Evolutionary conservation across 2,888 invertebrate genomes (phyloP).

Genomic region (Venusia cambrica): DNA sequence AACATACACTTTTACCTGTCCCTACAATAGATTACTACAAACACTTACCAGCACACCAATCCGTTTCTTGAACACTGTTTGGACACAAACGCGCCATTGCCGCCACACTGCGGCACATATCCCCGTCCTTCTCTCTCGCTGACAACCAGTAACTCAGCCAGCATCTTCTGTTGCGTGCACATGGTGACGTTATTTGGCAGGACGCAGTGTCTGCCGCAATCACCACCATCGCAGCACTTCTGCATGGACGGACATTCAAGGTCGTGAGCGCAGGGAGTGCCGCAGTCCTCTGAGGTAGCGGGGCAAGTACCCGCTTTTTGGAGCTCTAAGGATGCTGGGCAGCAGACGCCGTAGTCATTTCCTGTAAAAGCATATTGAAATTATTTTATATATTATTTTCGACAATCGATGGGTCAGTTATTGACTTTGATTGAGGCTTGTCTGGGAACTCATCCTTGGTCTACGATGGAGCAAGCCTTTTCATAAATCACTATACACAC

Average conservation of each 20-base stretch:
- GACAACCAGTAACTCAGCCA: constrained; percentile 88
- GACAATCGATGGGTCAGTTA: too few relatives aligned
- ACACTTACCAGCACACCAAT: constrained; percentile 87
- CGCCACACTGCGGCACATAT: constrained; percentile 90
- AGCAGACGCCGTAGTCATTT: constrained; percentile 94
- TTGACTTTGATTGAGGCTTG: too few relatives aligned
- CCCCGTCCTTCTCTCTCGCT: constrained; percentile 91
- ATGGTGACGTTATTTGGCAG: constrained; percentile 88
- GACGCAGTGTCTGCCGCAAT: constrained; percentile 87
- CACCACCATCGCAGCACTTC: constrained; percentile 89
- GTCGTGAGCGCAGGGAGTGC: constrained; percentile 87
- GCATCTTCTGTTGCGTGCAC: constrained; percentile 88
- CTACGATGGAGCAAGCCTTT: too few relatives aligned
- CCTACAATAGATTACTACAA: too few relatives aligned
- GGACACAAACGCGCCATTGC: constrained; percentile 86
- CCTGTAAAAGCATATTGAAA: too few relatives aligned
- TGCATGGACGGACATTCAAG: constrained; percentile 90
- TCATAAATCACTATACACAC: too few relatives aligned
- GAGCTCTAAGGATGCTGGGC: constrained; percentile 88
- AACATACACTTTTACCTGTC: too few relatives aligned
- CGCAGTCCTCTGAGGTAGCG: constrained; percentile 76
- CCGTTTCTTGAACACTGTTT: constrained; percentile 92
- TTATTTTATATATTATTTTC: too few relatives aligned
- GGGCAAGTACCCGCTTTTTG: constrained; percentile 91
- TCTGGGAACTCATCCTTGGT: too few relatives aligned